Evolutionary conservation across 2,797 vertebrate genomes (phyloP), one percentile per base, ranked within the genome.

Genomic region (Mus spretus): DNA sequence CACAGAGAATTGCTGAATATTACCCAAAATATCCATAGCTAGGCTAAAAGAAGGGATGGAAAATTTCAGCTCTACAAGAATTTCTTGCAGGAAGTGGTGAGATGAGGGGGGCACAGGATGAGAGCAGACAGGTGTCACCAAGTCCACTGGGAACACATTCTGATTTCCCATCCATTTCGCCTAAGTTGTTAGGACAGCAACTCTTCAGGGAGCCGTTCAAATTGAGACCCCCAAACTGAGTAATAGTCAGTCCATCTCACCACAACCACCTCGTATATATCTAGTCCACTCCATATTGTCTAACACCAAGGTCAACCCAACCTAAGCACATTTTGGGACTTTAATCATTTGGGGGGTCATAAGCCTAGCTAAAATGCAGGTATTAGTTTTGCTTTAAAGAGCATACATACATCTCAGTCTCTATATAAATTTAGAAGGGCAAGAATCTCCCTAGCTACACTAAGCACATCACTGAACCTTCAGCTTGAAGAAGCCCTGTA

Each of bases 1-100:
- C 94, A 93, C 78, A 89, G 79, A 96, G 96, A 97, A 95, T 31
- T 97, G 92, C 96, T 97, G 88, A 97, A 89, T 93, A 84, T 81
- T 78, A 83, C 81, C 94, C 95, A 1, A 93, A 95, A 95, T 59
- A 92, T 40, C 83, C 91, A 74, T 3, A 28, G 79, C 61, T 77
- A 67, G 77, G 86, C 91, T 77, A 28, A 97, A 94, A 78, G 53
- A 57, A 95, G 72, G 63, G 72, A 95, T 94, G 96, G 96, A 96
- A 97, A 98, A 91, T 91, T 96, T 94, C 83, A 77, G 72, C 50
- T 74, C 31, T 83, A 87, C 50, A 88, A 91, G 89, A 89, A 96
- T 70, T 90, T 90, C 37, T 6, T 28, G 6, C 19, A 55, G 14
- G 75, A 47, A 14, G n/a, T 2, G 50, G 37, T 31, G 61, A 3